Base-by-base conservation (phyloP, 2,888 invertebrate species). In the Ichneumoninae sp. region DNA sequence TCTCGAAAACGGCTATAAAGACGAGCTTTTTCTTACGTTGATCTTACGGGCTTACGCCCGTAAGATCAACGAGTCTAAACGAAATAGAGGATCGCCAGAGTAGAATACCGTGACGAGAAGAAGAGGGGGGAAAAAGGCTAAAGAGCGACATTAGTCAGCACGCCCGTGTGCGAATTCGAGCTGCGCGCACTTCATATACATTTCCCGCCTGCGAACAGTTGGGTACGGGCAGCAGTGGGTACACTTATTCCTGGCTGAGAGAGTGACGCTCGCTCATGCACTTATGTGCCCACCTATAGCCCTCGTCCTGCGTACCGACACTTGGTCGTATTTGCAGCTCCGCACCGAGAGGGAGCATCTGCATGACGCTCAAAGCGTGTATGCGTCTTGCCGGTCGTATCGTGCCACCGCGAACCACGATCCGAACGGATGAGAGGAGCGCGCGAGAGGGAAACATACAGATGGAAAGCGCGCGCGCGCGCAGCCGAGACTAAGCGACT, bases 401-500 rank as follows among this genome's bases (percentile, higher is more conserved):
- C 78, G 78, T 70, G 62, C 70, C 76, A 66, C 66, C 66, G 78
- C 70, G 50, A 79, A 62, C 78, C 70, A 40, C 70, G 62, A 36
- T 72, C 44, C 44, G 54, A 30, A 50, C 16, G 60, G 40, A 60
- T n/a, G 52, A 54, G 54, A 30, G 60, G 60, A 36, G 19, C 60
- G 47, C 26, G 36, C 40, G 78, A 75, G 72, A 76, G 62, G 81
- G 60, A 33, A 62, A 62, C 62, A 16, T 6, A 75, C 82, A 65
- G 57, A 81, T 72, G 82, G 84, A 76, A 82, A 62, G 30, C 26
- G 22, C 57, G 57, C 22, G 44, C 44, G 44, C 57, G 26, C 74
- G 10, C 40, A 77, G 85, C 85, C 86, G 86, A 86, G 89, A 86
- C 83, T 87, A 87, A 68, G 83, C 88, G 87, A 89, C 90, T 91